Evolutionary conservation across 1,140 invertebrate species (phyloP).

Genomic region (Penaeus chinensis): DNA sequence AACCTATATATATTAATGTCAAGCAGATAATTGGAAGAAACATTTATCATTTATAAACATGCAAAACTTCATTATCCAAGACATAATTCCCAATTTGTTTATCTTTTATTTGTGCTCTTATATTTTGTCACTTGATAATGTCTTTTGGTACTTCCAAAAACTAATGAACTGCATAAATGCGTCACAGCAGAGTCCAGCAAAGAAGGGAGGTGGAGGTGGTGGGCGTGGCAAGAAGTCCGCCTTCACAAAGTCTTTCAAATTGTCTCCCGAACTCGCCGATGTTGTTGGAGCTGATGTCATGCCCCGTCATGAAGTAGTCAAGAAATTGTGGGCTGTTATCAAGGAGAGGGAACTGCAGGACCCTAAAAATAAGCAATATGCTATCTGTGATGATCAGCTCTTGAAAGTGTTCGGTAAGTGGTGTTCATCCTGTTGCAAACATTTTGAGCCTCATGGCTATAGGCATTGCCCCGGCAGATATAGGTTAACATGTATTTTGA

Average conservation of each 20-base stretch:
- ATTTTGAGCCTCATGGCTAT: not conserved
- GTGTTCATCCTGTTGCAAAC: not conserved
- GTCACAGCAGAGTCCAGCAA: constrained; percentile 59
- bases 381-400: constrained; percentile 91
- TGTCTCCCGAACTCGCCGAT: constrained; percentile 87
- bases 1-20: too few species aligned
- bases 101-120: too few species aligned
- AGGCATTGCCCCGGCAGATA: too few species aligned
- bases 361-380: constrained; percentile 93
- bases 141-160: too few species aligned
- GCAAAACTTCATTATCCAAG: too few species aligned
- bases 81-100: too few species aligned
- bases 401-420: constrained; percentile 84
- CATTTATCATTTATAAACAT: too few species aligned
- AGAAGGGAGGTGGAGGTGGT: constrained; percentile 62
- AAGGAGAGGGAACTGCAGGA: constrained; percentile 91
- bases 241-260: constrained; percentile 83
- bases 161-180: too few species aligned
- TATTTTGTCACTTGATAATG: too few species aligned
- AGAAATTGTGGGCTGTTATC: constrained; percentile 91
- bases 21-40: too few species aligned
- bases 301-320: constrained; percentile 92
- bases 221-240: constrained; percentile 73
- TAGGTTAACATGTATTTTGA: too few species aligned
- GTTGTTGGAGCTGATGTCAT: constrained; percentile 86